Base-by-base conservation (phyloP, 1,140 invertebrate genomes). In the Drosophila obscura region DNA sequence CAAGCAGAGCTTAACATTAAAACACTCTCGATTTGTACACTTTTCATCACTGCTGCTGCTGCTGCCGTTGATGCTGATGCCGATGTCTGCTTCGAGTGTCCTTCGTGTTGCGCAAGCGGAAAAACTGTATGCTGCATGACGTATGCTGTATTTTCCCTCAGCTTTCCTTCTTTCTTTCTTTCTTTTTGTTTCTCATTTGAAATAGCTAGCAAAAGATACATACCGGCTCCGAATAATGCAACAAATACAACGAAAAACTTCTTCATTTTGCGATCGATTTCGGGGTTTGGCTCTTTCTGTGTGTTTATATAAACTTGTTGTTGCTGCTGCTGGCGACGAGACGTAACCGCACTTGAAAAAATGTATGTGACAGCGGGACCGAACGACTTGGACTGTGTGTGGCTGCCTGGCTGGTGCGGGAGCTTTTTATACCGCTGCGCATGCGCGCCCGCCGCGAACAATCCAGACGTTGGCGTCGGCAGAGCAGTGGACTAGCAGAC, bases 351-450 rank as follows among this genome's bases (percentile, higher is more conserved):
- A 85, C 81, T 85, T 85, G 72, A 84, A 78, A 63, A 87, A 87
- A 69, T 52, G 43, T 24, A 87, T 73, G 73, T 76, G 77, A 89
- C 74, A 78, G 72, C 65, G 77, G 72, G 68, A 92, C 83, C 91
- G 91, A 39, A 91, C 82, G 82, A 87, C 81, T 84, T 74, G 65
- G 67, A 85, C 84, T 92, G 81, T 92, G 87, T 91, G 87, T 91
- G 91, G 84, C 87, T 90, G 71, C 28, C 62, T 84, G 79, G 82
- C 76, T 80, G 76, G 66, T 80, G 89, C 90, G 87, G 84, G 76
- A 84, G 87, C 91, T 92, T 92, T 92, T 92, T 92, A 92, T 92
- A 92, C 91, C 91, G 87, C 90, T 82, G 90, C 88, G 90, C 90
- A 91, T 75, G 90, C 90, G 90, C 90, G 74, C 62, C 65, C 62